Conservation (phyloP, 2,888 invertebrate species). For the Scaptomyza reducta region DNA sequence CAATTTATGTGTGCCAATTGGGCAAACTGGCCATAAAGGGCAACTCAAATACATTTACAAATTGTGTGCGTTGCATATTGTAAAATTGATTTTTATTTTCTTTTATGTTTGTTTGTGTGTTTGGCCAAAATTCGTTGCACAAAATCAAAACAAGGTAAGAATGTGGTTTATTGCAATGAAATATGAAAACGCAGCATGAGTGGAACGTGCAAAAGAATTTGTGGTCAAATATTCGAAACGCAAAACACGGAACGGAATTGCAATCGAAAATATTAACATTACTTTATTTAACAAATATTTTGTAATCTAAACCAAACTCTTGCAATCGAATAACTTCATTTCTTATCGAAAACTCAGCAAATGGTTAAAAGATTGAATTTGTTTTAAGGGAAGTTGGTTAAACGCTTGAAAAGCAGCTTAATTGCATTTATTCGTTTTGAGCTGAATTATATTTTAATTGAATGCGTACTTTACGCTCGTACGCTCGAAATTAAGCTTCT, state of each 20-base stretch:
- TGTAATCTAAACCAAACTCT: slow-evolving; percentile 2
- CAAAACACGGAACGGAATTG: slow-evolving; percentile 6
- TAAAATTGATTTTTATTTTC: slow-evolving; percentile 42
- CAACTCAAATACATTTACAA: slow-evolving; percentile 48
- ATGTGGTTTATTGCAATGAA: slow-evolving; percentile 63
- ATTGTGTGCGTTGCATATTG: slow-evolving; percentile 46
- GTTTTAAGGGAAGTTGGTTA: too few species aligned
- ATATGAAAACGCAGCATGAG: slow-evolving; percentile 35
- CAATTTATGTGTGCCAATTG: slow-evolving; percentile 68
- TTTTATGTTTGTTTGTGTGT: slow-evolving; percentile 6
- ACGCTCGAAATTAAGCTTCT: too few species aligned
- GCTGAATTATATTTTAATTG: too few species aligned
- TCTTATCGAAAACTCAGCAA: neutral
- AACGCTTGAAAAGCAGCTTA: too few species aligned
- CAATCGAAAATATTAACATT: slow-evolving; percentile 24
- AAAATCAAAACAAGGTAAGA: slow-evolving; percentile 44
- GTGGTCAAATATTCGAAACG: slow-evolving; percentile 9
- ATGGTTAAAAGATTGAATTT: neutral
- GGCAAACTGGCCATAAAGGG: slow-evolving; percentile 34
- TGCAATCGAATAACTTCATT: slow-evolving; percentile 13
- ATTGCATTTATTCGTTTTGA: too few species aligned
- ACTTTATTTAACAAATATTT: slow-evolving; percentile 11
- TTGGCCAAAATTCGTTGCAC: neutral
- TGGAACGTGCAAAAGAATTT: slow-evolving; percentile 5
- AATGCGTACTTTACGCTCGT: too few species aligned